A percentile compares a stretch with the other conserved stretches of the same genome.
Evolutionary conservation across 2,113 vertebrate genomes (phyloP).

Genomic region (Sapajus apella): DNA sequence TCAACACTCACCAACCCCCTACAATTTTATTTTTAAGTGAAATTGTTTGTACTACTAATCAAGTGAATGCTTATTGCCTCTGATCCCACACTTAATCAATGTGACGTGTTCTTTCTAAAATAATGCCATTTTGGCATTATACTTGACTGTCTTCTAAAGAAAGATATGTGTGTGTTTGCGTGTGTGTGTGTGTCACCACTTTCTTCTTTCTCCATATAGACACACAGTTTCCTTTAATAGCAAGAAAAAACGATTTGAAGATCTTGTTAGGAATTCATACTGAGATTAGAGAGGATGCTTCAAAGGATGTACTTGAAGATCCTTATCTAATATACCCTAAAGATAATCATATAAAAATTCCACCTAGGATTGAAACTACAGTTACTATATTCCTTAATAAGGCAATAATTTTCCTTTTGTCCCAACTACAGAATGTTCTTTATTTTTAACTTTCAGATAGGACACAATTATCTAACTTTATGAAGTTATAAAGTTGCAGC

Average conservation of each 20-base stretch:
- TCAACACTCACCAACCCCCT: too few species aligned
- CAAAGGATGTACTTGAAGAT: slow-evolving; percentile 74
- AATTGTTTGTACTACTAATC: neutral
- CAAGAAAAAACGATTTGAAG: slow-evolving; percentile 59
- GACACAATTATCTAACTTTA: slow-evolving; percentile 66
- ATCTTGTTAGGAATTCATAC: slow-evolving; percentile 76
- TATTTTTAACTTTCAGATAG: slow-evolving; percentile 66
- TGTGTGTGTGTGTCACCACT: neutral
- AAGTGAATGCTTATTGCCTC: neutral
- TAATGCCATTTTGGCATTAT: neutral
- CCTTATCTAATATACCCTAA: slow-evolving; percentile 79
- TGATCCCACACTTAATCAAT: neutral
- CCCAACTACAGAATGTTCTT: slow-evolving; percentile 62
- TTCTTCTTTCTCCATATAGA: slow-evolving; percentile 5
- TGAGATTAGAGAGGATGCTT: slow-evolving; percentile 75
- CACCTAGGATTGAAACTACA: slow-evolving; percentile 72
- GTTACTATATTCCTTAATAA: slow-evolving; percentile 74
- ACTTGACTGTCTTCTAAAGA: slow-evolving; percentile 26
- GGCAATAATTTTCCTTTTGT: slow-evolving; percentile 75
- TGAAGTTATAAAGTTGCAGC: slow-evolving; percentile 60
- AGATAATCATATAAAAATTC: slow-evolving; percentile 78
- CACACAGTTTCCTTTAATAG: slow-evolving; percentile 39
- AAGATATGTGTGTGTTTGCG: neutral
- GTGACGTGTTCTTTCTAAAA: neutral
- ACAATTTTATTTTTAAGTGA: neutral